Evolutionary conservation across 1,140 invertebrate species (phyloP).

Genomic region (Mesaphorura yosii): DNA sequence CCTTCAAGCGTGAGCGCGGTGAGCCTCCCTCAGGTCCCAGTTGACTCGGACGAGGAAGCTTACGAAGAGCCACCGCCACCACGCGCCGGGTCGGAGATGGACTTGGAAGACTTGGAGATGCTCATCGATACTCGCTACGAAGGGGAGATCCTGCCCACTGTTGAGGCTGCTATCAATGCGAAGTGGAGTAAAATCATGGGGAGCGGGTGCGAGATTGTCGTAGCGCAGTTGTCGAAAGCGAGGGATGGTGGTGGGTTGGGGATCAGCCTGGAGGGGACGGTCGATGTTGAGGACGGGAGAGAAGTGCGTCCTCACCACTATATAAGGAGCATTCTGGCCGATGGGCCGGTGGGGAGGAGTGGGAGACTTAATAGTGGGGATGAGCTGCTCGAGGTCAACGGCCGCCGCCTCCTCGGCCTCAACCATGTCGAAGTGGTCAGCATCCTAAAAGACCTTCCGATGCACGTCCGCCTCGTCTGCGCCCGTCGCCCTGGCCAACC

Average conservation of each 20-base stretch:
- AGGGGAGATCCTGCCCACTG: constrained; percentile 51
- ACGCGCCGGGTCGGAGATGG: constrained; percentile 41
- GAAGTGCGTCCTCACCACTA: constrained; percentile 89
- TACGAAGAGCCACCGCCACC: constrained; percentile 35
- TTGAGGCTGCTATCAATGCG: constrained; percentile 61
- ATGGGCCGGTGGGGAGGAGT: constrained; percentile 86
- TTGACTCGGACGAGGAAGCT: constrained; percentile 43
- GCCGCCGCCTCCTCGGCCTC: constrained; percentile 82
- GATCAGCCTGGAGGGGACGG: constrained; percentile 91
- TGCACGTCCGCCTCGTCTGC: constrained; percentile 88
- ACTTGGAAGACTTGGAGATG: constrained; percentile 51
- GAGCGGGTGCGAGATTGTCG: constrained; percentile 51
- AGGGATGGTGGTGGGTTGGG: constrained; percentile 79
- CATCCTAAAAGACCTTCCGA: constrained; percentile 86
- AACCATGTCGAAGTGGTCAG: constrained; percentile 92
- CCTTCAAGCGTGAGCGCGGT: constrained; percentile 56
- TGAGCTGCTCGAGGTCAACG: constrained; percentile 85
- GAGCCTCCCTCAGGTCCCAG: constrained; percentile 61
- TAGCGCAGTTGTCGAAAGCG: constrained; percentile 74
- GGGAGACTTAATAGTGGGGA: constrained; percentile 69
- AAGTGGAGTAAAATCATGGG: constrained; percentile 78
- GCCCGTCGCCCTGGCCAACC: constrained; percentile 52
- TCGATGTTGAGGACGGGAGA: constrained; percentile 74
- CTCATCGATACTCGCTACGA: constrained; percentile 43
- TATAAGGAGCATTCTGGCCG: constrained; percentile 49